Conservation (phyloP, 2,888 invertebrate species). For the Subacronicta megacephala region DNA sequence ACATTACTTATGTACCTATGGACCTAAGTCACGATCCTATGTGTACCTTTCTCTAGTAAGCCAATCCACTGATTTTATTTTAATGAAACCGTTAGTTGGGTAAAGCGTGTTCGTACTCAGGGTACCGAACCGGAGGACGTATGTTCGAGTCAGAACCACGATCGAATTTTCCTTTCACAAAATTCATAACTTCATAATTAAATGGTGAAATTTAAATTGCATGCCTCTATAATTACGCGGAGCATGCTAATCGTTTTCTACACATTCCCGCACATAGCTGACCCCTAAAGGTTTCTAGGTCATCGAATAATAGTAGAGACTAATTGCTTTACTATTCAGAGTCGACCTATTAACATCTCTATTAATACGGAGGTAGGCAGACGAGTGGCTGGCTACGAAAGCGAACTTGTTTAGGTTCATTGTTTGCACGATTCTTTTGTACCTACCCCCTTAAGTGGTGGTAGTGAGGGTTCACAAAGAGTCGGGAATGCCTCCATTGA, state of each 20-base stretch:
- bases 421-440: constrained; percentile 56
- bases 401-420: constrained; percentile 40
- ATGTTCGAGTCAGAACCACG: neutral
- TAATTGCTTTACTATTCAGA: constrained; percentile 42
- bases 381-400: constrained; percentile 14
- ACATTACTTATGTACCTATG: no score
- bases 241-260: constrained; percentile 31
- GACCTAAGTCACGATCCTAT: no score
- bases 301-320: constrained; percentile 28
- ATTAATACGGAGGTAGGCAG: constrained; percentile 20
- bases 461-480: constrained; percentile 46
- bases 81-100: no score
- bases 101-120: no score
- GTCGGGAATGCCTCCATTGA: constrained; percentile 59
- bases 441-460: constrained; percentile 16
- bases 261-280: constrained; percentile 19
- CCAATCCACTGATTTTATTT: no score
- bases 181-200: neutral
- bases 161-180: no score
- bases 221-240: constrained; percentile 4
- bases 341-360: constrained; percentile 37
- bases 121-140: no score
- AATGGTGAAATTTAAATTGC: neutral
- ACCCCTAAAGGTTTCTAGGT: constrained; percentile 45
- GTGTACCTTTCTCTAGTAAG: no score